These are phyloP conservation scores for Eupithecia dodoneata DNA, from an alignment of 2,888 invertebrate species.

Conservation along the genomic window DNA sequence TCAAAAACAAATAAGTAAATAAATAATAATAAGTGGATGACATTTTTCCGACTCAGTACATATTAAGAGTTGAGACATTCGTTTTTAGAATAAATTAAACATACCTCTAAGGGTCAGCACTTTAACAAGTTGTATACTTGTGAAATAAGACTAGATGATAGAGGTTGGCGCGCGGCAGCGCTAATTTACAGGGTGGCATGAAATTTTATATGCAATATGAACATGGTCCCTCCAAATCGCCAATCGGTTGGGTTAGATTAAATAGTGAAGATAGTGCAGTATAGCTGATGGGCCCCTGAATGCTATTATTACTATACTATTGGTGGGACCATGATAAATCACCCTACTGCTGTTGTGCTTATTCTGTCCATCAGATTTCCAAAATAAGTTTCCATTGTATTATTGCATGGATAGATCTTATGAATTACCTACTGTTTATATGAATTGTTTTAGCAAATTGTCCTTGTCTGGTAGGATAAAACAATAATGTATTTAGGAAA, in stretches of 20 bases:
- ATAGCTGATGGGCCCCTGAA: not conserved
- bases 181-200: conserved; percentile 14
- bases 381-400: not conserved
- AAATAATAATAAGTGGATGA: no score
- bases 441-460: conserved; percentile 38
- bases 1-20: not conserved
- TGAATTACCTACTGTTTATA: conserved; percentile 18
- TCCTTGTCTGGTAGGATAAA: conserved; percentile 36
- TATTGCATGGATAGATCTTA: not conserved
- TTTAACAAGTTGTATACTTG: not conserved
- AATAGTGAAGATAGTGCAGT: not conserved
- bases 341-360: not conserved
- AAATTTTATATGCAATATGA: conserved; percentile 10
- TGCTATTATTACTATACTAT: not conserved
- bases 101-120: not conserved
- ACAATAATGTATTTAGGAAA: conserved; percentile 55
- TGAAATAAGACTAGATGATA: conserved; percentile 1
- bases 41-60: not conserved
- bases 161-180: conserved; percentile 12
- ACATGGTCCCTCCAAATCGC: conserved; percentile 3
- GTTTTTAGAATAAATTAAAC: not conserved
- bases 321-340: not conserved
- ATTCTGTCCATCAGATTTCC: not conserved
- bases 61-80: not conserved
- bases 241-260: not conserved